These are phyloP conservation scores for Myrmecophaga tridactyla DNA, from an alignment of 2,113 vertebrate genomes.

Conservation along the genomic window DNA sequence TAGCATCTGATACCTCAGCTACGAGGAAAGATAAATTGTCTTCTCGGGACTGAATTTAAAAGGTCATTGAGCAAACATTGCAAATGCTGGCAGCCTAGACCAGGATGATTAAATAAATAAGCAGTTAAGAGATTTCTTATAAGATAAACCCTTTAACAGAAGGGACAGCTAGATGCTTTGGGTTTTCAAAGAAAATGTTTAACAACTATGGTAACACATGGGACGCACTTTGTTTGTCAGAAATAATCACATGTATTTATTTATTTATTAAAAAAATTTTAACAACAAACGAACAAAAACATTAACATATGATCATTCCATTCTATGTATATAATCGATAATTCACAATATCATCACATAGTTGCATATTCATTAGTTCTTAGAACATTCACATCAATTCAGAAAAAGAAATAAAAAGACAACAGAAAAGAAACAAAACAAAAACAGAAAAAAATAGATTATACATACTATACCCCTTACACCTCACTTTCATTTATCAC, in stretches of 20 bases:
- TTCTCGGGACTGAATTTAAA: slow-evolving; percentile 50
- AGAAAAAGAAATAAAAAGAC: too few species aligned
- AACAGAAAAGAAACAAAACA: too few species aligned
- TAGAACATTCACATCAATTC: too few species aligned
- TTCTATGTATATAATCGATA: too few species aligned
- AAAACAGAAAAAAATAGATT: too few species aligned
- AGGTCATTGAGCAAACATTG: slow-evolving; percentile 33
- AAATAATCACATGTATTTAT: not conserved
- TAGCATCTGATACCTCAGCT: slow-evolving; percentile 9
- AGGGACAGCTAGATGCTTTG: slow-evolving; percentile 57
- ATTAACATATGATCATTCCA: too few species aligned
- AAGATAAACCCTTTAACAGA: slow-evolving; percentile 53
- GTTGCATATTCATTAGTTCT: too few species aligned
- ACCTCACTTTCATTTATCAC: too few species aligned
- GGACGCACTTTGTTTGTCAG: not conserved
- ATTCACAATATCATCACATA: too few species aligned
- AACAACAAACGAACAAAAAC: too few species aligned
- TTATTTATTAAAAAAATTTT: too few species aligned
- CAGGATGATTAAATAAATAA: slow-evolving; percentile 58
- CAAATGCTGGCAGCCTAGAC: slow-evolving; percentile 36
- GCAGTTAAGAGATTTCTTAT: slow-evolving; percentile 53
- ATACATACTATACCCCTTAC: too few species aligned
- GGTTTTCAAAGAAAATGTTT: slow-evolving; percentile 56
- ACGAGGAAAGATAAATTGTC: not conserved
- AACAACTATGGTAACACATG: slow-evolving; percentile 15